Conservation (phyloP, 2,797 vertebrate species). For the Serranus cabrilla region DNA sequence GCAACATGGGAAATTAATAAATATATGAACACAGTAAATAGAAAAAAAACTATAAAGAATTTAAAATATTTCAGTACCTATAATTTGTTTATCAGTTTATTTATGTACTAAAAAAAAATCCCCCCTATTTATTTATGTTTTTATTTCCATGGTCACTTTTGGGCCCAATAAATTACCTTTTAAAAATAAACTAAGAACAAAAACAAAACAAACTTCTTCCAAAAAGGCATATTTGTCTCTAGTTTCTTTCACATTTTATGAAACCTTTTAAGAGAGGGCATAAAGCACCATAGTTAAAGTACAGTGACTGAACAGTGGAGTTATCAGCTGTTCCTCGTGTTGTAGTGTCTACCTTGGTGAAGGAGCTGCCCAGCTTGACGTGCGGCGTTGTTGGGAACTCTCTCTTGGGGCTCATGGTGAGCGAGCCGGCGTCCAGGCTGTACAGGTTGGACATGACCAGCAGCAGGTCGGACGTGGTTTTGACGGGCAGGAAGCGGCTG, state of each 20-base stretch:
- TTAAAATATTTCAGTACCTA: no score
- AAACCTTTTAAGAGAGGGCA: not conserved
- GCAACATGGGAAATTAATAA: not conserved
- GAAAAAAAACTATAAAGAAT: no score
- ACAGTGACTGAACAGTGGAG: not conserved
- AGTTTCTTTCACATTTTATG: no score
- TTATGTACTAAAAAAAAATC: not conserved
- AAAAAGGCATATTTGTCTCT: no score
- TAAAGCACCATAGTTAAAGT: not conserved
- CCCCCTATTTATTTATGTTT: no score
- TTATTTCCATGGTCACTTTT: no score
- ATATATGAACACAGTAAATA: no score
- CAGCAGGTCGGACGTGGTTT: slow-evolving; percentile 97
- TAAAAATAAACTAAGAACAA: no score
- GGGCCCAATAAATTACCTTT: no score
- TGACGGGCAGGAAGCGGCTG: slow-evolving; percentile 98
- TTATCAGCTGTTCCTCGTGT: no score
- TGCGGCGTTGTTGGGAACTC: slow-evolving; percentile 98
- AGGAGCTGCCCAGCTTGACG: slow-evolving; percentile 97
- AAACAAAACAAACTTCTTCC: no score
- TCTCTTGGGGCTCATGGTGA: slow-evolving; percentile 96
- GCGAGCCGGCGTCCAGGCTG: slow-evolving; percentile 95
- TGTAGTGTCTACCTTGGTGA: slow-evolving; percentile 90
- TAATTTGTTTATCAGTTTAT: not conserved
- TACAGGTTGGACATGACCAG: slow-evolving; percentile 99